Evolutionary conservation across 2,113 vertebrate genomes (phyloP).

Genomic region (Brachionichthys hirsutus): DNA sequence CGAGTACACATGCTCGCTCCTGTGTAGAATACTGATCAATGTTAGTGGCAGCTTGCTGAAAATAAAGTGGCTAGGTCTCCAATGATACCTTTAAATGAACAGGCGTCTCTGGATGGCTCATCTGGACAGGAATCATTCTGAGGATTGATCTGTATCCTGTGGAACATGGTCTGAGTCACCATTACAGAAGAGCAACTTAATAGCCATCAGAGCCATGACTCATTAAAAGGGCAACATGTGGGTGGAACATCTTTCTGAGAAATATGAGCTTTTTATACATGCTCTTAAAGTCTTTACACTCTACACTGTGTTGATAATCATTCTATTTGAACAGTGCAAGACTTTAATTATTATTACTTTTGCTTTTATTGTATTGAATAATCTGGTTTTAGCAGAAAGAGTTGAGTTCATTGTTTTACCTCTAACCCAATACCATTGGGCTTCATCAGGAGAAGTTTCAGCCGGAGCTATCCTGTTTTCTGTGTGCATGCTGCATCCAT

Average conservation of each 20-base stretch:
- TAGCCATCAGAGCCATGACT: background rate
- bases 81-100: constrained; percentile 65
- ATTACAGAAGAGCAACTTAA: constrained; percentile 19
- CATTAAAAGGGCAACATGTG: background rate
- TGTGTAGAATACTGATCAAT: constrained; percentile 60
- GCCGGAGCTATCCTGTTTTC: background rate
- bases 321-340: too few species aligned
- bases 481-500: background rate
- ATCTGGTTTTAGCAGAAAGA: too few species aligned
- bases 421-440: too few species aligned
- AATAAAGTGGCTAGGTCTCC: constrained; percentile 63
- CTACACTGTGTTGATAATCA: too few species aligned
- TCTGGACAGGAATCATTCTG: constrained; percentile 47
- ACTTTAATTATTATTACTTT: too few species aligned
- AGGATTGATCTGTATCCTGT: constrained; percentile 46
- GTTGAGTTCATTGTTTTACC: background rate
- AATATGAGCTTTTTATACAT: too few species aligned
- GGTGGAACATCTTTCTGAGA: background rate
- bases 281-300: too few species aligned
- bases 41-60: constrained; percentile 53
- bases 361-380: too few species aligned
- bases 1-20: constrained; percentile 17
- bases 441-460: background rate
- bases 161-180: constrained; percentile 15
- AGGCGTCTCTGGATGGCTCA: constrained; percentile 52